Percentiles rank a stretch among this genome's conserved stretches.
Conservation (phyloP, 1,140 invertebrate species). For the Dufourea novaeangliae region DNA sequence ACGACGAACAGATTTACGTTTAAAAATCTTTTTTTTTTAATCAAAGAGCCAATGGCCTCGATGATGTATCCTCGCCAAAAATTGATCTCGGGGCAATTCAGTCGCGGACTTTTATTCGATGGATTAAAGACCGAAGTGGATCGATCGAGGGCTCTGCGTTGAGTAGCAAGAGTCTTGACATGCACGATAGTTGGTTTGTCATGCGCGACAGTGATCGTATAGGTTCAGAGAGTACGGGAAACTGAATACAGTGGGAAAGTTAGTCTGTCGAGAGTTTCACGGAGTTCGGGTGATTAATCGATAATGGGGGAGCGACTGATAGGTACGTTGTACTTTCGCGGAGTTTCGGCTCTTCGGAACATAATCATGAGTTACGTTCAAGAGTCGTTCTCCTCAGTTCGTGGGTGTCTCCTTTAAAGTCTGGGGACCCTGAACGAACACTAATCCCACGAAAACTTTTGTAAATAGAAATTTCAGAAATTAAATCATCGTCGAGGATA, state of each 20-base stretch:
- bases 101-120: no score
- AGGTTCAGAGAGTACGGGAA: constrained; percentile 18
- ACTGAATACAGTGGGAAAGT: constrained; percentile 34
- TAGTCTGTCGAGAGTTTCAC: constrained; percentile 39
- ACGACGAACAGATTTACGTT: no score
- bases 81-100: no score
- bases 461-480: neutral
- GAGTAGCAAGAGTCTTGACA: constrained; percentile 9
- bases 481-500: neutral
- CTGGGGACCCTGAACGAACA: neutral
- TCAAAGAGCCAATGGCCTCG: no score
- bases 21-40: no score
- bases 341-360: neutral
- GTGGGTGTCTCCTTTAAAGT: no score
- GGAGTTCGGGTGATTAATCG: constrained; percentile 58
- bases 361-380: neutral
- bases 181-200: constrained; percentile 28
- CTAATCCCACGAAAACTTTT: no score
- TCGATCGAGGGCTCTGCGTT: constrained; percentile 9
- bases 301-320: constrained; percentile 32
- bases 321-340: neutral
- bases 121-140: neutral
- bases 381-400: neutral
- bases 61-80: no score
- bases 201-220: constrained; percentile 9